Evolutionary conservation across 2,797 vertebrate species (phyloP).

Genomic region (Myotis daubentonii): DNA sequence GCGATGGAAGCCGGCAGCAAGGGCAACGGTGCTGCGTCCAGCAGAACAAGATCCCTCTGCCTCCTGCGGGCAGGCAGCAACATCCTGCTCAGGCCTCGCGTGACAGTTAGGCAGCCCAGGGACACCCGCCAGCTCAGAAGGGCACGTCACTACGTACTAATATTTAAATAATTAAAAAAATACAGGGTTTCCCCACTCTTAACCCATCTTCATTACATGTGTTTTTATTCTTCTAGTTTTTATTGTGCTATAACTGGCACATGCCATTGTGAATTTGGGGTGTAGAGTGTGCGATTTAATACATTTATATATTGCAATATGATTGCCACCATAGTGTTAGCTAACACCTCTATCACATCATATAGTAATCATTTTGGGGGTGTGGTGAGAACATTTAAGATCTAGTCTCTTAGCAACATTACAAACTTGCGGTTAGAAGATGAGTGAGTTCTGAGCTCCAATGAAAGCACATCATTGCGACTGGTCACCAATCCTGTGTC

Average conservation of each 20-base stretch:
- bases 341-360: background rate
- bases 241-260: background rate
- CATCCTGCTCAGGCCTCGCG: background rate
- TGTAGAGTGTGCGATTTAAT: background rate
- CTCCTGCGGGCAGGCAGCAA: background rate
- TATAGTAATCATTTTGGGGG: too few species aligned
- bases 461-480: background rate
- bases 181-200: background rate
- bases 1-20: background rate
- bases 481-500: too few species aligned
- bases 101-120: background rate
- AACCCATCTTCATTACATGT: background rate
- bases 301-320: background rate
- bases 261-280: background rate
- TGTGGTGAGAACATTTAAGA: background rate
- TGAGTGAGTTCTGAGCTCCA: background rate
- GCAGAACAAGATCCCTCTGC: background rate
- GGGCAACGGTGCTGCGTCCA: background rate
- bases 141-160: background rate
- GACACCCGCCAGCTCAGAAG: accelerated
- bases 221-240: background rate
- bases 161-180: background rate
- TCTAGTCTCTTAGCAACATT: background rate
- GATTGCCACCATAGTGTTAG: background rate
- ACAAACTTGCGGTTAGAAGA: background rate